These are phyloP conservation scores for Drosophila antonietae DNA, from an alignment of 2,888 invertebrate genomes.

Conservation along the genomic window DNA sequence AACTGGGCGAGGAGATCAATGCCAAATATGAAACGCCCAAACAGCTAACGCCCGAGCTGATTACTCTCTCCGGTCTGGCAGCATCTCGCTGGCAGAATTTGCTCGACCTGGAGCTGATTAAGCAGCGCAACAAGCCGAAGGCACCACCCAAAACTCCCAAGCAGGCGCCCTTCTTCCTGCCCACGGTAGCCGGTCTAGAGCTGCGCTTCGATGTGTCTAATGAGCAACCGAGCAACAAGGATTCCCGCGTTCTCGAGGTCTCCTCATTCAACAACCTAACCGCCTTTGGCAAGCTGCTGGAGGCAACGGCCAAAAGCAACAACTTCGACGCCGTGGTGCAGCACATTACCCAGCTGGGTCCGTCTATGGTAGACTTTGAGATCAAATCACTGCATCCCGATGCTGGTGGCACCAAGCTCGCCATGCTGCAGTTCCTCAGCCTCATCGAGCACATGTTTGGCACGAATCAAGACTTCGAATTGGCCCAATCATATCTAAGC, in stretches of 20 bases:
- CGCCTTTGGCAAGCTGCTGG: conserved; percentile 88
- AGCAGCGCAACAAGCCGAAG: conserved; percentile 95
- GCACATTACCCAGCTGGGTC: conserved; percentile 87
- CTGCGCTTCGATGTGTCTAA: conserved; percentile 91
- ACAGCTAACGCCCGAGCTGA: conserved; percentile 87
- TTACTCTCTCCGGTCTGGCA: conserved; percentile 94
- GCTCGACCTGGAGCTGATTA: conserved; percentile 93
- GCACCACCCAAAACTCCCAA: conserved; percentile 92
- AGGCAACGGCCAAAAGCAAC: conserved; percentile 82
- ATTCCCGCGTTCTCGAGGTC: conserved; percentile 86
- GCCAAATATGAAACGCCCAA: conserved; percentile 82
- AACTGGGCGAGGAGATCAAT: conserved; percentile 82
- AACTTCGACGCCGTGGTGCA: conserved; percentile 87
- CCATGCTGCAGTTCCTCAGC: conserved; percentile 92
- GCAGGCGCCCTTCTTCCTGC: conserved; percentile 97
- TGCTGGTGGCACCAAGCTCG: conserved; percentile 88
- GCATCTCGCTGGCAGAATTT: conserved; percentile 97
- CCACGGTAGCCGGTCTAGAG: conserved; percentile 93
- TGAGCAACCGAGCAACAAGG: conserved; percentile 72
- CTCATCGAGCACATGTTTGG: conserved; percentile 90
- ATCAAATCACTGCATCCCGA: conserved; percentile 91
- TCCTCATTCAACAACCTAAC: conserved; percentile 88
- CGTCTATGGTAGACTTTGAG: conserved; percentile 94
- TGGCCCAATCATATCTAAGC: conserved; percentile 94
- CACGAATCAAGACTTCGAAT: conserved; percentile 93